These are phyloP conservation scores for Pyrochroa serraticornis DNA, from an alignment of 2,888 invertebrate genomes.

Conservation along the genomic window DNA sequence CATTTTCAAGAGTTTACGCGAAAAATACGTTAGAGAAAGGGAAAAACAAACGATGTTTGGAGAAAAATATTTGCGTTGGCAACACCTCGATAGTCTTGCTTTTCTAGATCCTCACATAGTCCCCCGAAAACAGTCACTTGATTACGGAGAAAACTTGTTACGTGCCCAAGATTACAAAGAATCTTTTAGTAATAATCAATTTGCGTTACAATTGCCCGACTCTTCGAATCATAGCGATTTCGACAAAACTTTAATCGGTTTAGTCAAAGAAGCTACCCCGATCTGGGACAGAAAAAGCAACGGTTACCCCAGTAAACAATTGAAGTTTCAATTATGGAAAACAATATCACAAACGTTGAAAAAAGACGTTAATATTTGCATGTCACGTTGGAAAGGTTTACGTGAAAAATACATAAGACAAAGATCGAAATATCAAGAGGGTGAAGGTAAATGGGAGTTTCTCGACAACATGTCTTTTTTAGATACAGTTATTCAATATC, in stretches of 20 bases:
- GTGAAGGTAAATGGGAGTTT: constrained; percentile 46
- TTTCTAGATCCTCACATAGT: constrained; percentile 45
- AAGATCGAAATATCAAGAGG: constrained; percentile 44
- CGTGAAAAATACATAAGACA: constrained; percentile 49
- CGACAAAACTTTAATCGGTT: constrained; percentile 39
- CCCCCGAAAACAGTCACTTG: constrained; percentile 35
- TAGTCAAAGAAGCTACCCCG: constrained; percentile 43
- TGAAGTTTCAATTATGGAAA: constrained; percentile 45
- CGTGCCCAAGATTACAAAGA: constrained; percentile 8
- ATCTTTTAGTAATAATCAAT: constrained; percentile 1
- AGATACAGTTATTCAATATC: constrained; percentile 47
- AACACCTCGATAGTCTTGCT: constrained; percentile 37
- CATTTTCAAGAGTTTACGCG: constrained; percentile 44
- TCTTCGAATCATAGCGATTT: constrained; percentile 35
- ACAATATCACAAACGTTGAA: constrained; percentile 40
- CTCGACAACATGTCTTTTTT: constrained; percentile 45
- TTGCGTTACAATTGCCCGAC: constrained; percentile 13
- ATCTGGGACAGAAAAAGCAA: constrained; percentile 48
- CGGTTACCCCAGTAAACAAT: constrained; percentile 43
- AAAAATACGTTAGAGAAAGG: constrained; percentile 46
- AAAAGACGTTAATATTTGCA: constrained; percentile 41
- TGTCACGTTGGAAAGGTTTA: constrained; percentile 47
- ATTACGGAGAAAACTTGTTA: constrained; percentile 17
- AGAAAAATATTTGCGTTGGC: constrained; percentile 41
- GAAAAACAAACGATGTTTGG: constrained; percentile 39